Evolutionary conservation across 1,140 invertebrate genomes (phyloP).

Genomic region (Ectropis grisescens): DNA sequence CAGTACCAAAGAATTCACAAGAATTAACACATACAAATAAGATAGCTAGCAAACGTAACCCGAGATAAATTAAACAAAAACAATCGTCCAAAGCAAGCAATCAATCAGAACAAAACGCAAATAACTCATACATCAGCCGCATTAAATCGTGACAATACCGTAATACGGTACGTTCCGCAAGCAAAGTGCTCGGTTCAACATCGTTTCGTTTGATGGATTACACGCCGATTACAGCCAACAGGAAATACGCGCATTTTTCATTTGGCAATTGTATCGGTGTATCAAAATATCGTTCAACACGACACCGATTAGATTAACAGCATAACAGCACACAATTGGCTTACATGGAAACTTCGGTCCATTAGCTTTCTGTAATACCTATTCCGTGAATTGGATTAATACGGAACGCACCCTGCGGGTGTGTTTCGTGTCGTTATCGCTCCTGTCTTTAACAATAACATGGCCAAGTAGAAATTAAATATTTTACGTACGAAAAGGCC

Average conservation of each 20-base stretch:
- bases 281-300: slow-evolving; percentile 50
- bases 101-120: slow-evolving; percentile 14
- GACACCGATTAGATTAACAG: slow-evolving; percentile 51
- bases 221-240: slow-evolving; percentile 45
- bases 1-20: too few relatives aligned
- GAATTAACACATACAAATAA: too few relatives aligned
- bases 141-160: slow-evolving; percentile 29
- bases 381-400: slow-evolving; percentile 46
- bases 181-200: slow-evolving; percentile 12
- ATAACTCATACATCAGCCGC: slow-evolving; percentile 21
- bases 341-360: slow-evolving; percentile 48
- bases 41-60: too few relatives aligned
- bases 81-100: slow-evolving; percentile 1
- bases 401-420: slow-evolving; percentile 27
- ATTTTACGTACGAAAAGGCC: slow-evolving; percentile 9
- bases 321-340: slow-evolving; percentile 51
- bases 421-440: slow-evolving; percentile 36
- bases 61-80: too few relatives aligned
- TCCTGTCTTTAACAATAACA: slow-evolving; percentile 38
- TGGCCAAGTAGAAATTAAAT: slow-evolving; percentile 24
- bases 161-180: too few relatives aligned
- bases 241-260: slow-evolving; percentile 58
- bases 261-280: slow-evolving; percentile 49
- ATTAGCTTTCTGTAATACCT: slow-evolving; percentile 40
- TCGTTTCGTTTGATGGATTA: slow-evolving; percentile 52